Conservation (phyloP, 2,888 invertebrate species). For the Laothoe populi region DNA sequence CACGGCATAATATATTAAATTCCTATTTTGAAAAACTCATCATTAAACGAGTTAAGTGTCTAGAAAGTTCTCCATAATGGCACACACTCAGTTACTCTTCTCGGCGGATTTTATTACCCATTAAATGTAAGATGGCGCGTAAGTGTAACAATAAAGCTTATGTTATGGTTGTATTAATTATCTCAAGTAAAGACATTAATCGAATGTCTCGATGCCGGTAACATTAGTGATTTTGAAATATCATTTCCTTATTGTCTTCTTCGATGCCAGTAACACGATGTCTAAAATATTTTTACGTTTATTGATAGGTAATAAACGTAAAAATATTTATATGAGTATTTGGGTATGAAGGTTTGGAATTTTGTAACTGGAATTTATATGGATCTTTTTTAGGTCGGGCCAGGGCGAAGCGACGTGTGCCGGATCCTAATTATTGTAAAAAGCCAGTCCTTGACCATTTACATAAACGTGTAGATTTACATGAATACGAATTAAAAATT, state of each 20-base stretch:
- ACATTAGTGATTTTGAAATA: not conserved
- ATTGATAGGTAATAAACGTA: no score
- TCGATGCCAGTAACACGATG: not conserved
- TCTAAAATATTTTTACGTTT: not conserved
- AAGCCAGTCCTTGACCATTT: not conserved
- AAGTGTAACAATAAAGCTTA: slow-evolving; percentile 1
- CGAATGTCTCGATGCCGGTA: not conserved
- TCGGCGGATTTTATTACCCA: not conserved
- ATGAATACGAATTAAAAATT: slow-evolving; percentile 10
- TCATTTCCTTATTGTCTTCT: no score
- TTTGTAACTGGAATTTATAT: slow-evolving; percentile 21
- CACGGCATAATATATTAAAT: not conserved
- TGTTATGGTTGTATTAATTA: slow-evolving; percentile 1
- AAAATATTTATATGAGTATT: no score
- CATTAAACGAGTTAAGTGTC: not conserved
- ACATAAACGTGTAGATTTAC: not conserved
- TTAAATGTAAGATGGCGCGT: not conserved
- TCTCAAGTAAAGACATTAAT: slow-evolving; percentile 8
- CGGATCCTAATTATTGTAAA: slow-evolving; percentile 10
- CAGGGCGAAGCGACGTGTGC: slow-evolving; percentile 17
- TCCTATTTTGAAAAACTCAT: not conserved
- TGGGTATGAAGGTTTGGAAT: slow-evolving; percentile 13
- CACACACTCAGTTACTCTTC: not conserved
- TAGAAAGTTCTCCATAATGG: not conserved
- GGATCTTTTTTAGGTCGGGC: slow-evolving; percentile 16